Base-by-base conservation (phyloP, 2,113 vertebrate genomes). In the Phrynosoma platyrhinos region DNA sequence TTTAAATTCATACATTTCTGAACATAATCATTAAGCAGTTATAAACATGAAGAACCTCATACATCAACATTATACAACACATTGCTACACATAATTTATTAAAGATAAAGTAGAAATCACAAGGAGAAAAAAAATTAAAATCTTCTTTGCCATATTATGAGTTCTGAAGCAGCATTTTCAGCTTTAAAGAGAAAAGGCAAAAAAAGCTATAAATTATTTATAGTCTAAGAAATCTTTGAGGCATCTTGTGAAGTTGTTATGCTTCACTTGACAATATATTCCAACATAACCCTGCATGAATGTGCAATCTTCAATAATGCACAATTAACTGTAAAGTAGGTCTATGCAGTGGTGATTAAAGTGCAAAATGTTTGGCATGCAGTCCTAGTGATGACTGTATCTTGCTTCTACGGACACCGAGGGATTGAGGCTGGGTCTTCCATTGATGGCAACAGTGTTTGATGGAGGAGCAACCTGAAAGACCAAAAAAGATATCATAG, bases 121-220 rank as follows among this genome's bases (percentile, higher is more conserved):
- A 91, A 86, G 74, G 58, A 88, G 58, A 18, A 62, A 16, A 86
- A 87, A 92, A 93, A 90, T 82, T 74, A 93, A 95, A 92, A 84
- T 95, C 89, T 92, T 92, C 91, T 94, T 91, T 47, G 95, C 66
- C 86, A 90, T 77, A 0, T 94, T 82, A 94, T 92, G 92, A 93
- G 62, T 72, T 91, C 95, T 94, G 92, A 95, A 96, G 94, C 95
- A 97, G 96, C 96, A 96, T 71, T 94, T 85, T 95, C 87, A 94
- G 89, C 82, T 96, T 93, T 94, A 93, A 95, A 94, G 92, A 95
- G 90, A 91, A 95, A 92, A 94, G 85, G 87, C 88, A 93, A 94
- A 90, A 95, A 90, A 87, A 92, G 95, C 88, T 91, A 95, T 96
- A 95, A 96, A 95, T 97, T 97, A 97, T 88, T 97, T 97, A 96